Conservation (phyloP, 92 coral and sea anemone species). For the Muricea muricata region DNA sequence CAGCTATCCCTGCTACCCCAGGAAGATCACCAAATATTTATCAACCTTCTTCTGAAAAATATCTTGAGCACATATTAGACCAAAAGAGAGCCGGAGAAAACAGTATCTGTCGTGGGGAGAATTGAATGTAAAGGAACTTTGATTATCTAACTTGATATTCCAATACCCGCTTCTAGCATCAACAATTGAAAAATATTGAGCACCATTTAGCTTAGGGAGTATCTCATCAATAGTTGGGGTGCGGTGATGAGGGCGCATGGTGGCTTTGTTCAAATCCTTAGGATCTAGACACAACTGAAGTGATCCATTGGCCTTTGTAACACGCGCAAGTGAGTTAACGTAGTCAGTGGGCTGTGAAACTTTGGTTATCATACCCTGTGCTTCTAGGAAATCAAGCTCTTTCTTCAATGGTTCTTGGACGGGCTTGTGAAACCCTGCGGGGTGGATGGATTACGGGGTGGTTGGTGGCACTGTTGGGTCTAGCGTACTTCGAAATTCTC, state of each 20-base stretch:
- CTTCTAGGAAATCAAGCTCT: slow-evolving; percentile 55
- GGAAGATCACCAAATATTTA: slow-evolving; percentile 56
- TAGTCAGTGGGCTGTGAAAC: slow-evolving; percentile 53
- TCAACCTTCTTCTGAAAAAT: slow-evolving; percentile 45
- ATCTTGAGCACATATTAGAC: too few relatives aligned
- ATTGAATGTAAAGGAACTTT: slow-evolving; percentile 35
- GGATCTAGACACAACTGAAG: slow-evolving; percentile 64
- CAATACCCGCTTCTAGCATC: slow-evolving; percentile 72
- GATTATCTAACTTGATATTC: slow-evolving; percentile 61
- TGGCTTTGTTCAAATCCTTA: slow-evolving; percentile 43
- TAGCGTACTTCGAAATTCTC: slow-evolving; percentile 61
- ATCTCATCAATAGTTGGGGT: slow-evolving; percentile 73
- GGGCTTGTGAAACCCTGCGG: slow-evolving; percentile 63
- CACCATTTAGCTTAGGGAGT: slow-evolving; percentile 65
- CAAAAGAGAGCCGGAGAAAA: too few relatives aligned
- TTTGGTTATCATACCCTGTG: slow-evolving; percentile 54
- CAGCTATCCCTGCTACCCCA: slow-evolving; percentile 66
- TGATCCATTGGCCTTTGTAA: slow-evolving; percentile 57
- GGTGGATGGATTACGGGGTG: slow-evolving; percentile 67
- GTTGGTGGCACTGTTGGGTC: slow-evolving; percentile 59
- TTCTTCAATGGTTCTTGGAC: slow-evolving; percentile 56
- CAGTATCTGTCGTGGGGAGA: too few relatives aligned
- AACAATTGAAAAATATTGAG: slow-evolving; percentile 55
- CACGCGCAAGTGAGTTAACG: slow-evolving; percentile 59
- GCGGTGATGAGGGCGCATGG: slow-evolving; percentile 49